Evolutionary conservation across 2,113 vertebrate genomes (phyloP).

Genomic region (Paradoxurus hermaphroditus): DNA sequence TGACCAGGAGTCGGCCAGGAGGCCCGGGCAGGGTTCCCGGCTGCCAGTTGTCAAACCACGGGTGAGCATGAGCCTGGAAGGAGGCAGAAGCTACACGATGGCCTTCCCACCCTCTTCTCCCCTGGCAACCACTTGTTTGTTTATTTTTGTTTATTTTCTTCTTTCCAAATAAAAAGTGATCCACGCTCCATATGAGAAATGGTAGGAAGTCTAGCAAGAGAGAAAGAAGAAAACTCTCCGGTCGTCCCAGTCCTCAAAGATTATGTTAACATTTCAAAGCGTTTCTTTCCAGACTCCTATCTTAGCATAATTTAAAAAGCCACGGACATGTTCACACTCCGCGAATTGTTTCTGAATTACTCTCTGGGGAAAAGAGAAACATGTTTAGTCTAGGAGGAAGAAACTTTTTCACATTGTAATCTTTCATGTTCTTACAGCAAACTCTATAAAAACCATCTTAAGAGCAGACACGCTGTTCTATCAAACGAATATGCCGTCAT

Average conservation of each 20-base stretch:
- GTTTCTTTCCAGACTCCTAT: not conserved
- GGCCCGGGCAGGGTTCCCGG: not conserved
- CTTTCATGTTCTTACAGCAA: not conserved
- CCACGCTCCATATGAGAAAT: not conserved
- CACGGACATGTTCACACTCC: not conserved
- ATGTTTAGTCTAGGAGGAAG: not conserved
- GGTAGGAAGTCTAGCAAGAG: not conserved
- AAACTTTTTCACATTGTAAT: not conserved
- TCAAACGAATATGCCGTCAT: not conserved
- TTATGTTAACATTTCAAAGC: not conserved
- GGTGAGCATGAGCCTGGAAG: not conserved
- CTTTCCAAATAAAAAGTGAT: not conserved
- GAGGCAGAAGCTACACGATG: not conserved
- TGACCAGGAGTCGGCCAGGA: not conserved
- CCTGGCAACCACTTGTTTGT: not conserved
- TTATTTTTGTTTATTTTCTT: constrained; percentile 32
- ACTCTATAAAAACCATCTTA: not conserved
- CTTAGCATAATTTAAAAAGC: not conserved
- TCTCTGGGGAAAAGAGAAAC: not conserved
- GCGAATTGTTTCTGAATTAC: not conserved
- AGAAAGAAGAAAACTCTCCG: not conserved
- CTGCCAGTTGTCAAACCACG: not conserved
- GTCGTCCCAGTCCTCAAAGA: not conserved
- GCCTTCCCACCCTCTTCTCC: not conserved
- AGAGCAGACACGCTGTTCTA: not conserved